These are phyloP conservation scores for Frieseomelitta varia DNA, from an alignment of 1,140 invertebrate genomes.

Conservation along the genomic window DNA sequence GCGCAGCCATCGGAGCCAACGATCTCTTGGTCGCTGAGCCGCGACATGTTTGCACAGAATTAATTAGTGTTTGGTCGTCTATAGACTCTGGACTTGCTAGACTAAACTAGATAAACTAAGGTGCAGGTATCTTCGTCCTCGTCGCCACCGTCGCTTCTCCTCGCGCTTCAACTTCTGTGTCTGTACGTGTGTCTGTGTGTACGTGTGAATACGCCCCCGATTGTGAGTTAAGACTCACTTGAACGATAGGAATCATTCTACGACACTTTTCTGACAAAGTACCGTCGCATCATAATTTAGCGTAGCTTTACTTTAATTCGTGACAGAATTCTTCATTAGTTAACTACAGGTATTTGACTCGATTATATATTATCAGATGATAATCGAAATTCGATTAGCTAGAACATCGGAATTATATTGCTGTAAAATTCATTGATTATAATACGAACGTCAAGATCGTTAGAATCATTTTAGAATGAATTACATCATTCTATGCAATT, in stretches of 20 bases:
- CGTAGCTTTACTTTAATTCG: not conserved
- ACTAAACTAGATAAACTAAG: slow-evolving; percentile 73
- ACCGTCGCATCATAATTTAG: not conserved
- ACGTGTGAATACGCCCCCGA: not conserved
- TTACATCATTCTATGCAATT: not conserved
- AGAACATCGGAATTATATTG: not conserved
- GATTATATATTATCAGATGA: not conserved
- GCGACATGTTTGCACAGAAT: slow-evolving; percentile 75
- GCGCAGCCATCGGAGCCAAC: slow-evolving; percentile 38
- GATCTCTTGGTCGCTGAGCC: slow-evolving; percentile 43
- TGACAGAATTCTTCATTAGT: not conserved
- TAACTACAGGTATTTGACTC: not conserved
- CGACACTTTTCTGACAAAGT: not conserved
- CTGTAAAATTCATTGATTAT: not conserved
- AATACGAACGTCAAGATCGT: not conserved
- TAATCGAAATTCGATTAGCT: not conserved
- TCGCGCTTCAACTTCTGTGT: not conserved
- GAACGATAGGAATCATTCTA: not conserved
- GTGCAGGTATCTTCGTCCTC: slow-evolving; percentile 20
- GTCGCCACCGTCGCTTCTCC: slow-evolving; percentile 2
- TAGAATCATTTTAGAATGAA: not conserved
- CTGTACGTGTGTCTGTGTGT: not conserved
- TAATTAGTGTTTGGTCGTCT: slow-evolving; percentile 78
- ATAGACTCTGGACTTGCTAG: slow-evolving; percentile 68
- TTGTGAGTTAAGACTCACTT: not conserved